A percentile compares a stretch with the other conserved stretches of the same genome.
Evolutionary conservation across 2,888 invertebrate genomes (phyloP).

Genomic region (Nomada ruficornis): DNA sequence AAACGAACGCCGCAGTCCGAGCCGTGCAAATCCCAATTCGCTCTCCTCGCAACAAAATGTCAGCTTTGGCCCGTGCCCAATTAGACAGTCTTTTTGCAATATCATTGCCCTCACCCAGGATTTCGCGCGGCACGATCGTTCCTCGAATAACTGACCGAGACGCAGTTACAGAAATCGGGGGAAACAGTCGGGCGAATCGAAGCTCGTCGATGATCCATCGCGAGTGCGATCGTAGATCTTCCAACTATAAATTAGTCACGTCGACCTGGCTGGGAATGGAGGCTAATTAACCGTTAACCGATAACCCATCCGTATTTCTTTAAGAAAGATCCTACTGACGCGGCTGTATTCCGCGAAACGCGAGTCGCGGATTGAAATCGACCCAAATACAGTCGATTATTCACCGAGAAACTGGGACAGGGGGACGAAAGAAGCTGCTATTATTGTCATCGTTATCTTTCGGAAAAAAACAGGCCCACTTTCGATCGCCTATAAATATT

Average conservation of each 20-base stretch:
- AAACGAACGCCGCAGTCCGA: too few species aligned
- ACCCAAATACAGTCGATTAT: not conserved
- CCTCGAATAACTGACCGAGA: conserved; percentile 36
- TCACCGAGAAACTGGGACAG: not conserved
- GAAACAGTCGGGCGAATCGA: not conserved
- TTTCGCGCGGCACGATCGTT: conserved; percentile 19
- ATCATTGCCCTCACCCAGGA: conserved; percentile 41
- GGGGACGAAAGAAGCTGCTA: too few species aligned
- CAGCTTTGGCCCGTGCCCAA: conserved; percentile 65
- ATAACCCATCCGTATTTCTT: not conserved
- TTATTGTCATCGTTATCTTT: not conserved
- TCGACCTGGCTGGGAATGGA: not conserved
- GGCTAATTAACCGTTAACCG: conserved; percentile 24
- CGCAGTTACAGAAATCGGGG: conserved; percentile 37
- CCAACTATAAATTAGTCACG: not conserved
- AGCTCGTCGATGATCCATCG: conserved; percentile 8
- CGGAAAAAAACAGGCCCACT: not conserved
- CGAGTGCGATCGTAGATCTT: not conserved
- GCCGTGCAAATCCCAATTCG: conserved; percentile 40
- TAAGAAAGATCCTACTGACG: not conserved
- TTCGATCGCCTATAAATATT: conserved; percentile 35
- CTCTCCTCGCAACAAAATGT: conserved; percentile 41
- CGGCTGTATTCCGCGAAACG: not conserved
- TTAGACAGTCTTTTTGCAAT: conserved; percentile 61
- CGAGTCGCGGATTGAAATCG: not conserved